phyloP scores from a whole-genome alignment of 2,888 invertebrate species.

The Parnassius orleans region DNA sequence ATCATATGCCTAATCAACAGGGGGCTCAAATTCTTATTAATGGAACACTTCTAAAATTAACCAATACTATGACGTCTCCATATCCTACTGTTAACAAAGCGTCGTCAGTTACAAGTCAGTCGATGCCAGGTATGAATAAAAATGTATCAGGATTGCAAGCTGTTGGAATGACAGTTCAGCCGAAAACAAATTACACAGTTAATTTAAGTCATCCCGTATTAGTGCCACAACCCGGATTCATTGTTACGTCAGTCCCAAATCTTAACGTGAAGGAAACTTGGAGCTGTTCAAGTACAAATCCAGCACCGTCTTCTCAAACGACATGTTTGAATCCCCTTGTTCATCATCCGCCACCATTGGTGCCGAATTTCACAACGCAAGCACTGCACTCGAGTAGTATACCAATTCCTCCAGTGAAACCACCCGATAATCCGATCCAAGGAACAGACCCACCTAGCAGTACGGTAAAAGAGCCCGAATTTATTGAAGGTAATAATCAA shows the following conservation, averaged over 20 bases:
- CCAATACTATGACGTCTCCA: constrained; percentile 59
- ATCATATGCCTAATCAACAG: constrained; percentile 68
- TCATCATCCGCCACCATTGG: constrained; percentile 63
- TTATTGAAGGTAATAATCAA: constrained; percentile 49
- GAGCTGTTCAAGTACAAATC: constrained; percentile 61
- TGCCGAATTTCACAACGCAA: constrained; percentile 62
- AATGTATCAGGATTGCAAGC: constrained; percentile 67
- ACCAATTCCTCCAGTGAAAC: constrained; percentile 72
- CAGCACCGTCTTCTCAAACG: constrained; percentile 54
- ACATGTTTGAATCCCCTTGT: constrained; percentile 62
- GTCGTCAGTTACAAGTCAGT: constrained; percentile 60
- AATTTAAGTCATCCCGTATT: constrained; percentile 76
- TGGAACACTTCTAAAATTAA: constrained; percentile 74
- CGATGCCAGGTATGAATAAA: constrained; percentile 69
- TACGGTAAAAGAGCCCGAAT: constrained; percentile 67
- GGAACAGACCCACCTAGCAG: constrained; percentile 74
- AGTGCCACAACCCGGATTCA: constrained; percentile 73
- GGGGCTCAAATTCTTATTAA: constrained; percentile 74
- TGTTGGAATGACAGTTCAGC: constrained; percentile 71
- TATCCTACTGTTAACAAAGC: constrained; percentile 64
- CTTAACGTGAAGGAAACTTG: constrained; percentile 74
- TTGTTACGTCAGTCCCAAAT: constrained; percentile 79
- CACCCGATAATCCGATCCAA: constrained; percentile 73
- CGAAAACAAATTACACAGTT: constrained; percentile 77
- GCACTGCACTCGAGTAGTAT: constrained; percentile 69